Evolutionary conservation across 2,797 vertebrate species (phyloP), one percentile per base, ranked within the genome.

Genomic region (Scomberomorus guttatus): DNA sequence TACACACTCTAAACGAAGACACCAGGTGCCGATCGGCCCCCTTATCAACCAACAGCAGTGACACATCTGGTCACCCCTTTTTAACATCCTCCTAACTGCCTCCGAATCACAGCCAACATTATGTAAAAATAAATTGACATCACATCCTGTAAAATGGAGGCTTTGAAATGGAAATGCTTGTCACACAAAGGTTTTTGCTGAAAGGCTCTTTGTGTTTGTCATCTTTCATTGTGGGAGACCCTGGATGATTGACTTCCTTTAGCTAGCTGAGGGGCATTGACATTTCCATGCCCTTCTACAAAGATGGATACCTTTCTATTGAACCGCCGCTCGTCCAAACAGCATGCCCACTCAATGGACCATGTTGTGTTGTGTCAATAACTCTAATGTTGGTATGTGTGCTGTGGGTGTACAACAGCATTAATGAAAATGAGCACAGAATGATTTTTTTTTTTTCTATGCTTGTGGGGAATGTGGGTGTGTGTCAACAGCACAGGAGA

Each of bases 91-190:
- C 56, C 77, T 88, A 83, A 88, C 76, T 87, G 74, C 82, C 80
- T 72, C 74, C 13, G 14, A 85, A 89, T 57, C 74, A 86, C 71
- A 78, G 81, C 42, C 22, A 67, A 75, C 78, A 75, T 87, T 82
- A 86, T 87, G 84, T 84, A 82, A 88, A 87, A 85, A 90, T 83
- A 89, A 90, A 86, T 60, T 77, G 88, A 89, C 84, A 80, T 81
- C 84, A 80, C 75, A 80, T 87, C 42, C 50, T 83, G 65, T 77
- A 85, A 82, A 77, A 89, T 52, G 67, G 65, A 65, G 60, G 75
- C 80, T 84, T 92, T 81, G 85, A 92, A 90, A 90, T 86, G 84
- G 77, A 90, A 91, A 92, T 91, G 79, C 90, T 87, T 86, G 86
- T 74, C 77, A 69, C 81, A 90, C 77, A 89, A 92, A 90, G 79